Evolutionary conservation across 2,888 invertebrate genomes (phyloP).

Genomic region (Lasioglossum zephyrum): DNA sequence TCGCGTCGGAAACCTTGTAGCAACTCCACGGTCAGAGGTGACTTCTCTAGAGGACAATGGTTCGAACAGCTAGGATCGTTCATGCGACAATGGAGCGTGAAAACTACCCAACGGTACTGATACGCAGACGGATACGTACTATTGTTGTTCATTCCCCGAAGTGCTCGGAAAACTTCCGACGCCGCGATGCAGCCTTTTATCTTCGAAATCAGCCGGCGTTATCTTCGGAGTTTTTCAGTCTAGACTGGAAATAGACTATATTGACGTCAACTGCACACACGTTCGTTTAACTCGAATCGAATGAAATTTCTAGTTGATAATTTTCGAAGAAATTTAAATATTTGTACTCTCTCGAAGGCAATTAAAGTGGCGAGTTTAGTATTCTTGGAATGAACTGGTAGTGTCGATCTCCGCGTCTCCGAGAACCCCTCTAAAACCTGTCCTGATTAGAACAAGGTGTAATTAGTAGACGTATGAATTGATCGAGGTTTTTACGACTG

Average conservation of each 20-base stretch:
- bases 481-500: neutral
- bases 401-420: too few relatives aligned
- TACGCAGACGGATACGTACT: neutral
- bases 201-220: neutral
- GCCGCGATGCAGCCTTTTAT: neutral
- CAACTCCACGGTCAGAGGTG: neutral
- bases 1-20: neutral
- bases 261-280: neutral
- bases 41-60: neutral
- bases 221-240: neutral
- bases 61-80: neutral
- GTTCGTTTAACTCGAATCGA: too few relatives aligned
- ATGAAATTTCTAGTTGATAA: too few relatives aligned
- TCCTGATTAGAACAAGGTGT: too few relatives aligned
- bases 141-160: neutral
- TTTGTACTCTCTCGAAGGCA: too few relatives aligned
- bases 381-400: too few relatives aligned
- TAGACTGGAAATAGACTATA: neutral
- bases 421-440: too few relatives aligned
- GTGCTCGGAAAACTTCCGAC: neutral
- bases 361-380: too few relatives aligned
- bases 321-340: too few relatives aligned
- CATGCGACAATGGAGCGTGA: neutral
- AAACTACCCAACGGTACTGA: neutral
- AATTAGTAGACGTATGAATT: too few relatives aligned